Evolutionary conservation across 2,888 invertebrate genomes (phyloP).

Genomic region (Dicyrtoma fusca): DNA sequence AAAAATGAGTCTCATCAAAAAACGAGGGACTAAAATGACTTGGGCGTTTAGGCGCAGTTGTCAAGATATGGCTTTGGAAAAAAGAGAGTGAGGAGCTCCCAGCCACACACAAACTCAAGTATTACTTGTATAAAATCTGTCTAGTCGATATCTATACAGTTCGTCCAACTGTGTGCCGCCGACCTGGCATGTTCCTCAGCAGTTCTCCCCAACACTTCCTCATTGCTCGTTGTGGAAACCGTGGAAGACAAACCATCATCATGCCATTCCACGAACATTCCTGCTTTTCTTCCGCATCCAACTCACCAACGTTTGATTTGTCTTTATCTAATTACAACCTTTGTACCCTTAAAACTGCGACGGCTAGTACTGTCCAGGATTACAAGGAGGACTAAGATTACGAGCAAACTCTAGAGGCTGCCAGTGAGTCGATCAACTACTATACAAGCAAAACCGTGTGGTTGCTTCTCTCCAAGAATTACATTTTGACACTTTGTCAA

Average conservation of each 20-base stretch:
- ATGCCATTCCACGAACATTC: slow-evolving; percentile 3
- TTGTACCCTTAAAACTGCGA: too few species aligned
- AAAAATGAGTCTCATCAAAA: slow-evolving; percentile 20
- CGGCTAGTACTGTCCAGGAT: too few species aligned
- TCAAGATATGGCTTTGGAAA: not conserved
- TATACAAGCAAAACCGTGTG: too few species aligned
- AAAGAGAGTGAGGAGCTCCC: not conserved
- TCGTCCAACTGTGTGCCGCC: slow-evolving; percentile 9
- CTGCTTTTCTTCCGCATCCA: not conserved
- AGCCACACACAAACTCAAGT: slow-evolving; percentile 12
- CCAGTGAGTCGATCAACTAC: too few species aligned
- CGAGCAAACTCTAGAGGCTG: too few species aligned
- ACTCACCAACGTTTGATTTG: not conserved
- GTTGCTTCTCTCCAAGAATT: too few species aligned
- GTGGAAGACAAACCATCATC: slow-evolving; percentile 12
- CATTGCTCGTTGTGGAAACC: slow-evolving; percentile 10
- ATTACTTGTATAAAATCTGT: slow-evolving; percentile 22
- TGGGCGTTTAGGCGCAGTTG: slow-evolving; percentile 28
- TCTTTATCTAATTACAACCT: too few species aligned
- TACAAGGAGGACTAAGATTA: too few species aligned
- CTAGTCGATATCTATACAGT: slow-evolving; percentile 4
- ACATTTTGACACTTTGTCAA: too few species aligned
- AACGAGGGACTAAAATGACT: slow-evolving; percentile 13
- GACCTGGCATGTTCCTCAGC: slow-evolving; percentile 22
- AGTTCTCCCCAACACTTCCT: not conserved